Base-by-base conservation (phyloP, 92 coral and sea anemone species). In the Bergia sp. region DNA sequence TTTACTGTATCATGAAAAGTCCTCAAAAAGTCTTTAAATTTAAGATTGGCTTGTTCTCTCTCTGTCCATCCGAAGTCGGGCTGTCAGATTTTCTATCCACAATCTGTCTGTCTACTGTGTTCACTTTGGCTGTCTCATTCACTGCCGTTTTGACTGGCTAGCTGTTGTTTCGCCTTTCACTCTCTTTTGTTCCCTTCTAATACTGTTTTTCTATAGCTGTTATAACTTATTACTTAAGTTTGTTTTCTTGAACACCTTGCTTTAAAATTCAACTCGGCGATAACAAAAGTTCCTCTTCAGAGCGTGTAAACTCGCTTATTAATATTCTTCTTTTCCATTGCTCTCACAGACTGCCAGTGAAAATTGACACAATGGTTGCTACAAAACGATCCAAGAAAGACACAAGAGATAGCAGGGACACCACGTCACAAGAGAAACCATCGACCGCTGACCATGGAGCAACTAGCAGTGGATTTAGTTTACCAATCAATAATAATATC, bases 381-480 rank as follows among this genome's bases (percentile, higher is more conserved):
- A 55, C 88, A 64, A 93, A 91, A 88, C 90, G 94, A 88, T 66
- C 88, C 11, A 89, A 88, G 86, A 89, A 90, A 80, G 96, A 90
- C 47, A 40, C 89, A 5, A 86, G 81, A 77, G 95, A 93, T 82
- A 88, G 75, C 42, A 95, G 85, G 53, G 94, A 92, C 85, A 45
- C 92, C 5, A 76, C 90, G 15, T 49, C 88, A n/a, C 82, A 86
- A 0, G 95, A 91, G 8, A 85, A 86, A 85, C 87, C 92, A 6
- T 40, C 86, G 20, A 10, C 41, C 15, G 53, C 88, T 72, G 81
- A 72, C 57, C 76, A 39, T 20, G 64, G 90, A 1, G 76, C 89
- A 37, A 66, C 90, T 1, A 74, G 86, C 82, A 73, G 72, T 47
- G 44, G 89, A 1, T 81, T 90, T 39, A 78, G 57, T 29, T 77